Evolutionary conservation across 2,797 vertebrate species (phyloP).

Genomic region (Sebastes iracundus): DNA sequence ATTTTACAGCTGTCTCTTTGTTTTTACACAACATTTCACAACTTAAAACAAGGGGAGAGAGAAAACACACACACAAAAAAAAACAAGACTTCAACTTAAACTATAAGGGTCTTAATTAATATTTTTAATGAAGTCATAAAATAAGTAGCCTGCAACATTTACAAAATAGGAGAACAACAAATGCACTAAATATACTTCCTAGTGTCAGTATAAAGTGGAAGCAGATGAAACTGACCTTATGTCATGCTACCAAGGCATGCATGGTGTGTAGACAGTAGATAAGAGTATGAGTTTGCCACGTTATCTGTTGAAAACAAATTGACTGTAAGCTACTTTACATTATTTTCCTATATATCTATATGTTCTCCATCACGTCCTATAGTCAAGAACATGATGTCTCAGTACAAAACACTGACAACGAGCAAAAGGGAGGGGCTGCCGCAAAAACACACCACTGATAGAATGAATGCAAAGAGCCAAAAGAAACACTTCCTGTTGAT

Average conservation of each 20-base stretch:
- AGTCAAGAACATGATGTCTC: conserved; percentile 64
- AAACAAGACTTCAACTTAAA: no score
- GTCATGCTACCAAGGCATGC: no score
- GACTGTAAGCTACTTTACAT: not conserved
- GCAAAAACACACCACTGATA: conserved; percentile 69
- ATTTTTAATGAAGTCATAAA: not conserved
- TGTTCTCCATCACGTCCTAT: conserved; percentile 16
- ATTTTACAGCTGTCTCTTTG: no score
- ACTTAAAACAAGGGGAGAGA: no score
- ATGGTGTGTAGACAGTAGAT: not conserved
- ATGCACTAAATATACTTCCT: not conserved
- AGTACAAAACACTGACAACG: conserved; percentile 49
- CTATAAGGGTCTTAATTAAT: no score
- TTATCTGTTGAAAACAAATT: conserved; percentile 11
- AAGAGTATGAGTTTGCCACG: not conserved
- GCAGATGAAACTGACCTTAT: no score
- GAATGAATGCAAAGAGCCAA: conserved; percentile 80
- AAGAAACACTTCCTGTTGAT: conserved; percentile 87
- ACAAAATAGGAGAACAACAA: not conserved
- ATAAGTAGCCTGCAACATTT: not conserved
- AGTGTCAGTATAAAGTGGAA: no score
- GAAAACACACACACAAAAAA: no score
- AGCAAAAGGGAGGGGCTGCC: conserved; percentile 75
- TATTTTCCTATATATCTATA: not conserved
- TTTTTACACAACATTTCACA: no score